Evolutionary conservation across 2,797 vertebrate genomes (phyloP).

Genomic region (Gobionotothen gibberifrons): DNA sequence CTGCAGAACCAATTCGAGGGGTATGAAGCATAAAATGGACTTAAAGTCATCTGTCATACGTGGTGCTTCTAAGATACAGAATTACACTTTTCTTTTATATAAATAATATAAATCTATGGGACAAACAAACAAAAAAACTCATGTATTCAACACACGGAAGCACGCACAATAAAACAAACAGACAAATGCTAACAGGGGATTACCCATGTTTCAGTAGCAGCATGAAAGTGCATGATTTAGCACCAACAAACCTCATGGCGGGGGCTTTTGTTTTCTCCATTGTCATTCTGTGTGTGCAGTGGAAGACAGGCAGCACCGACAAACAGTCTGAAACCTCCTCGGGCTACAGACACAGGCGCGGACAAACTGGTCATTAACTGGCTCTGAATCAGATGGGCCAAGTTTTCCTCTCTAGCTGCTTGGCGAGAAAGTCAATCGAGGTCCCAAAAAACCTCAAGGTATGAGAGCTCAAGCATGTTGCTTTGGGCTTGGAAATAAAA

Average conservation of each 20-base stretch:
- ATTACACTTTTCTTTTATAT: conserved; percentile 54
- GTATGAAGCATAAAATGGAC: conserved; percentile 50
- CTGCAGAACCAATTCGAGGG: conserved; percentile 47
- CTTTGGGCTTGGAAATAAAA: conserved; percentile 28
- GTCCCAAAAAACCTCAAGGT: conserved; percentile 42
- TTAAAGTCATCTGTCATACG: conserved; percentile 54
- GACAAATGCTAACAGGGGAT: conserved; percentile 42
- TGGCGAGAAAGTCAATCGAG: conserved; percentile 44
- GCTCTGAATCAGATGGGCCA: conserved; percentile 48
- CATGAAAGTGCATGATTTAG: conserved; percentile 77
- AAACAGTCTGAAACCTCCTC: conserved; percentile 66
- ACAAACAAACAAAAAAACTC: conserved; percentile 20
- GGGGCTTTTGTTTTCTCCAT: conserved; percentile 75
- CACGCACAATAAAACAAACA: conserved; percentile 38
- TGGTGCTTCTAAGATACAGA: conserved; percentile 48
- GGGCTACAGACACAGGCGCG: conserved; percentile 52
- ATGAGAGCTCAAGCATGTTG: conserved; percentile 27
- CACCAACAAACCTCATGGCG: conserved; percentile 72
- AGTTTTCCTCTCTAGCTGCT: conserved; percentile 48
- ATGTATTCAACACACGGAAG: conserved; percentile 47
- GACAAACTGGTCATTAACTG: conserved; percentile 56
- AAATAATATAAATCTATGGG: conserved; percentile 46
- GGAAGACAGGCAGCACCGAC: conserved; percentile 57
- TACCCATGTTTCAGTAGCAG: conserved; percentile 62
- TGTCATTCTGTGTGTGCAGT: conserved; percentile 51